Percentiles rank a stretch among this genome's conserved stretches.
Conservation (phyloP, 2,888 invertebrate genomes). For the Leptinotarsa juncta region DNA sequence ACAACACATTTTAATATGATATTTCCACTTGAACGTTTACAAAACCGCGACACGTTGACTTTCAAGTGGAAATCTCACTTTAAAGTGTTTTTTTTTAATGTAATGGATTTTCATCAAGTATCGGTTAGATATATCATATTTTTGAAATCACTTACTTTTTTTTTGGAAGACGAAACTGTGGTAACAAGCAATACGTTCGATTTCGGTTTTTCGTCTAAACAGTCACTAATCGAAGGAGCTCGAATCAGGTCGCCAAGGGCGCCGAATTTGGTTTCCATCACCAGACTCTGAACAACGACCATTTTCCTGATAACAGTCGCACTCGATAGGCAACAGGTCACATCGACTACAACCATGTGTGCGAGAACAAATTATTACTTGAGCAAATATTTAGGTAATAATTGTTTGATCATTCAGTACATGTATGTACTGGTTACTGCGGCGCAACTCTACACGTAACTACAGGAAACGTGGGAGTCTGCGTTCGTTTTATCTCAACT, state of each 20-base stretch:
- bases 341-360: constrained; percentile 40
- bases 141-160: constrained; percentile 53
- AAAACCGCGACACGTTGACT: too few relatives aligned
- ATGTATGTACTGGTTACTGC: not conserved
- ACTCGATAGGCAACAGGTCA: constrained; percentile 31
- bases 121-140: too few relatives aligned
- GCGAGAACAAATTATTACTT: constrained; percentile 10
- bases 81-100: too few relatives aligned
- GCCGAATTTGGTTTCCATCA: constrained; percentile 38
- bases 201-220: constrained; percentile 55
- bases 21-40: too few relatives aligned
- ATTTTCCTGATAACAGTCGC: constrained; percentile 46
- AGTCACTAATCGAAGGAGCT: constrained; percentile 61
- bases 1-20: too few relatives aligned
- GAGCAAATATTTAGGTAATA: constrained; percentile 9
- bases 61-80: too few relatives aligned
- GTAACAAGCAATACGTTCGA: constrained; percentile 57
- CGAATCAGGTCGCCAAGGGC: constrained; percentile 40
- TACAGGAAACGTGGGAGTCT: constrained; percentile 6
- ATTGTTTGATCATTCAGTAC: constrained; percentile 10
- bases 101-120: too few relatives aligned
- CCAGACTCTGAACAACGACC: constrained; percentile 49
- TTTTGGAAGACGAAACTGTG: constrained; percentile 53
- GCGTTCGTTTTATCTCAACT: constrained; percentile 3
- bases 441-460: constrained; percentile 6